These are phyloP conservation scores for Caenorhabditis tropicalis DNA, from an alignment of 1,140 invertebrate genomes.

Conservation along the genomic window DNA sequence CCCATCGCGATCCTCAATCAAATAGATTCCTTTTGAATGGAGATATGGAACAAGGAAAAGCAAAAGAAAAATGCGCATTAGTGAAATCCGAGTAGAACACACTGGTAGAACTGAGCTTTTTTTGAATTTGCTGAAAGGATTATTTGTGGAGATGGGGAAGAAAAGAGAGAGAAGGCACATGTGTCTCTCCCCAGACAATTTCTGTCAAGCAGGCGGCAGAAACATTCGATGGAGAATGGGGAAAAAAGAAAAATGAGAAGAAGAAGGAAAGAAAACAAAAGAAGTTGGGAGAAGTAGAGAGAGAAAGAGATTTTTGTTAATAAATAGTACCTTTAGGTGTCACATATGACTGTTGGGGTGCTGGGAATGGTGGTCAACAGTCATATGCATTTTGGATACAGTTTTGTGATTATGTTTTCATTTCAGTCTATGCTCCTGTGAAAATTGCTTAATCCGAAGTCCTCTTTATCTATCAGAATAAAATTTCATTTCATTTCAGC, in stretches of 20 bases:
- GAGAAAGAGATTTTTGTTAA: too few relatives aligned
- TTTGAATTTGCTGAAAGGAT: slow-evolving; percentile 45
- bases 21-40: not conserved
- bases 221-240: too few relatives aligned
- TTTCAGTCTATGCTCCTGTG: too few relatives aligned
- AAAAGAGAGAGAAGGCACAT: not conserved
- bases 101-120: not conserved
- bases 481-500: too few relatives aligned
- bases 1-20: not conserved
- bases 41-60: not conserved
- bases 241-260: slow-evolving; percentile 3
- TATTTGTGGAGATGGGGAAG: not conserved
- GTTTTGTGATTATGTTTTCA: too few relatives aligned
- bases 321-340: too few relatives aligned
- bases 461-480: too few relatives aligned
- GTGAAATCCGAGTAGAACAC: slow-evolving; percentile 28
- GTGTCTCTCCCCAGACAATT: slow-evolving; percentile 39
- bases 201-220: slow-evolving; percentile 24
- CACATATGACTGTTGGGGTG: too few relatives aligned
- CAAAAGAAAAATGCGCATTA: not conserved
- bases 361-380: too few relatives aligned
- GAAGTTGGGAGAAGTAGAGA: not conserved
- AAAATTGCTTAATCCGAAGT: too few relatives aligned
- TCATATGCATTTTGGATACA: too few relatives aligned
- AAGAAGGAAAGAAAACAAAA: not conserved